Percentiles rank a stretch among this genome's conserved stretches.
Conservation (phyloP, 2,797 vertebrate species). For the Arnoldichthys spilopterus region DNA sequence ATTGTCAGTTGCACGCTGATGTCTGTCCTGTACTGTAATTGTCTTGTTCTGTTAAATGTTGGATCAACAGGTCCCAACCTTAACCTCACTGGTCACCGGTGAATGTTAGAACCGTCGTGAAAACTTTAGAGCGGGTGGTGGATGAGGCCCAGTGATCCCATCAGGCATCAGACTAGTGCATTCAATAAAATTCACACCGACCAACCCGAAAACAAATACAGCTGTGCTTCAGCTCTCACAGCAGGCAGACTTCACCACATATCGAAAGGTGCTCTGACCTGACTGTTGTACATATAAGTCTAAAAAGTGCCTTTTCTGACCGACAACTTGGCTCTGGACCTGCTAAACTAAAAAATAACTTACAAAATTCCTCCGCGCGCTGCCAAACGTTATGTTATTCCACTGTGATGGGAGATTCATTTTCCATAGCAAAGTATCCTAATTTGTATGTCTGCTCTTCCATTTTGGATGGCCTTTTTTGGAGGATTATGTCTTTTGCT, state of each 20-base stretch:
- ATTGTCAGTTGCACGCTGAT: too few relatives aligned
- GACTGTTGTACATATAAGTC: slow-evolving; percentile 33
- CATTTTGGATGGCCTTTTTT: slow-evolving; percentile 49
- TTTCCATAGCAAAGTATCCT: slow-evolving; percentile 53
- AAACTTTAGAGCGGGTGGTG: too few relatives aligned
- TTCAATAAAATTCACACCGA: too few relatives aligned
- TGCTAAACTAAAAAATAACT: slow-evolving; percentile 52
- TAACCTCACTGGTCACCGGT: too few relatives aligned
- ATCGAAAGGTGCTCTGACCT: slow-evolving; percentile 30
- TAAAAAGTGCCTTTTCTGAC: slow-evolving; percentile 31
- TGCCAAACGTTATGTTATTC: slow-evolving; percentile 52
- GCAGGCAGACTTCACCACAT: slow-evolving; percentile 3
- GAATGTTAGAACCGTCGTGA: too few relatives aligned
- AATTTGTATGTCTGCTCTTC: slow-evolving; percentile 58
- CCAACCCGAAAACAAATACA: neutral
- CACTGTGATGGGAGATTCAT: slow-evolving; percentile 51
- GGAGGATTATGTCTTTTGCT: slow-evolving; percentile 44
- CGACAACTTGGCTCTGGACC: slow-evolving; percentile 34
- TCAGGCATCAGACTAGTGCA: too few relatives aligned
- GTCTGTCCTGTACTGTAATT: too few relatives aligned
- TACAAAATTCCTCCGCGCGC: slow-evolving; percentile 43
- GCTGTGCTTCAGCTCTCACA: slow-evolving; percentile 1
- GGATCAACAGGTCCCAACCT: too few relatives aligned
- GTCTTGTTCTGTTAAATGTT: too few relatives aligned
- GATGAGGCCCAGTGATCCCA: too few relatives aligned